phyloP scores from a whole-genome alignment of 2,888 invertebrate genomes.

The Punctoribates punctum region DNA sequence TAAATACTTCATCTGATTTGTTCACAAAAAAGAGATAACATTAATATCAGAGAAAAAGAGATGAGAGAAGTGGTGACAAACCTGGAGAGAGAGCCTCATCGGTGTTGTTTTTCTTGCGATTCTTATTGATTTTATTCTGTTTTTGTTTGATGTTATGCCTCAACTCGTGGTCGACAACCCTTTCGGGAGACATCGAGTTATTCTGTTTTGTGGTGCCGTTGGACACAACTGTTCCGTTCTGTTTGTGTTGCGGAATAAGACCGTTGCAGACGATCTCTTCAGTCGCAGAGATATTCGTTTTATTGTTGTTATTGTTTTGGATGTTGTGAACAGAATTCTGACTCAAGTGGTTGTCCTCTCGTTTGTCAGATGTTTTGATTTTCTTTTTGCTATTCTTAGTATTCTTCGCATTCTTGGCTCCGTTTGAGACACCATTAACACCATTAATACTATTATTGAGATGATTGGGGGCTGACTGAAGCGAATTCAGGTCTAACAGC shows the following conservation, averaged over 20 bases:
- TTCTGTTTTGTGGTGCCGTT: slow-evolving; percentile 11
- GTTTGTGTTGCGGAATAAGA: slow-evolving; percentile 11
- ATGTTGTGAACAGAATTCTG: slow-evolving; percentile 16
- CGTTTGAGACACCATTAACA: slow-evolving; percentile 38
- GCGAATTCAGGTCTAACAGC: not conserved
- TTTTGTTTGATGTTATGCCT: slow-evolving; percentile 19
- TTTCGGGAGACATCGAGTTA: slow-evolving; percentile 7
- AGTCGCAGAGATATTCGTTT: not conserved
- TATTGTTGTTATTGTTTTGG: slow-evolving; percentile 8
- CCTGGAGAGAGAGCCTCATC: slow-evolving; percentile 45
- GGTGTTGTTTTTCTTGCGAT: slow-evolving; percentile 50
- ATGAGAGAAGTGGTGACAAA: slow-evolving; percentile 11
- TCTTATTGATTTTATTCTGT: slow-evolving; percentile 43
- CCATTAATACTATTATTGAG: slow-evolving; percentile 43
- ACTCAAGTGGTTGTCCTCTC: slow-evolving; percentile 6
- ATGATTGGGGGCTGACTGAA: slow-evolving; percentile 33
- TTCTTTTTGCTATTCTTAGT: slow-evolving; percentile 43
- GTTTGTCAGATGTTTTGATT: slow-evolving; percentile 25
- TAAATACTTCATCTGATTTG: slow-evolving; percentile 66
- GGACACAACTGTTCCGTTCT: slow-evolving; percentile 14
- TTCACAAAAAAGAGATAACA: slow-evolving; percentile 5
- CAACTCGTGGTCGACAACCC: not conserved
- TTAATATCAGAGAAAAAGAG: slow-evolving; percentile 6
- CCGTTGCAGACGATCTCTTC: slow-evolving; percentile 25
- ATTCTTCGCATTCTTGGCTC: slow-evolving; percentile 40